These are phyloP conservation scores for Drosophila lacicola DNA, from an alignment of 2,888 invertebrate genomes.

Conservation along the genomic window DNA sequence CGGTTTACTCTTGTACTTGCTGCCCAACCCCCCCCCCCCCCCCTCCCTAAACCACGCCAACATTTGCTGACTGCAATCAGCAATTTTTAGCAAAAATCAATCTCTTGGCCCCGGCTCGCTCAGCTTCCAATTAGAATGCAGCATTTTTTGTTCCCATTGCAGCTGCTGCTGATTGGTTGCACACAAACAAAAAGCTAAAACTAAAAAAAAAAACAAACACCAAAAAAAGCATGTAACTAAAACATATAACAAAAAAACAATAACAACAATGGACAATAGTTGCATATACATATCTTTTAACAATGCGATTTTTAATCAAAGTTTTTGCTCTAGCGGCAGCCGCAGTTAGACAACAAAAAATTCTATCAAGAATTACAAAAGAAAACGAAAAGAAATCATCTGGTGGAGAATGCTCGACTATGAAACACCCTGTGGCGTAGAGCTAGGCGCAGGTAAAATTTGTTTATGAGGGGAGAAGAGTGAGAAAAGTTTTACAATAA, in stretches of 20 bases:
- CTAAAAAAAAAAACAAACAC: slow-evolving; percentile 23
- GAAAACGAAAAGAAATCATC: slow-evolving; percentile 18
- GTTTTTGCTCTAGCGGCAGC: slow-evolving; percentile 52
- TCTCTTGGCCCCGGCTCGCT: slow-evolving; percentile 40
- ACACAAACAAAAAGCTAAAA: slow-evolving; percentile 50
- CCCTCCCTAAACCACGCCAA: slow-evolving; percentile 30
- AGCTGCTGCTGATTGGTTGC: slow-evolving; percentile 55
- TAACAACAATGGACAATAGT: slow-evolving; percentile 45
- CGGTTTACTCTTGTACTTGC: slow-evolving; percentile 61
- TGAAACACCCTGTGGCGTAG: not conserved
- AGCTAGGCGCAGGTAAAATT: too few species aligned
- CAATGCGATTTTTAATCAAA: slow-evolving; percentile 74
- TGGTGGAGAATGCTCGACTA: not conserved
- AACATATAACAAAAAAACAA: slow-evolving; percentile 29
- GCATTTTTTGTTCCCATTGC: slow-evolving; percentile 9
- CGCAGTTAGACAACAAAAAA: slow-evolving; percentile 19
- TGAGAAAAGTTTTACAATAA: too few species aligned
- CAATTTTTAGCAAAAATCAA: slow-evolving; percentile 47
- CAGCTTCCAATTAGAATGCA: slow-evolving; percentile 42
- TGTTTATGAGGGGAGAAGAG: too few species aligned
- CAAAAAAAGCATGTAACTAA: slow-evolving; percentile 32
- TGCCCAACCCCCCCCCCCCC: slow-evolving; percentile 25
- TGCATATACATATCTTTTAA: slow-evolving; percentile 69
- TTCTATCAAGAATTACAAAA: slow-evolving; percentile 10
- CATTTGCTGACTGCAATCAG: slow-evolving; percentile 65